Base-by-base conservation (phyloP, 1,140 invertebrate species). In the Megalopta genalis region DNA sequence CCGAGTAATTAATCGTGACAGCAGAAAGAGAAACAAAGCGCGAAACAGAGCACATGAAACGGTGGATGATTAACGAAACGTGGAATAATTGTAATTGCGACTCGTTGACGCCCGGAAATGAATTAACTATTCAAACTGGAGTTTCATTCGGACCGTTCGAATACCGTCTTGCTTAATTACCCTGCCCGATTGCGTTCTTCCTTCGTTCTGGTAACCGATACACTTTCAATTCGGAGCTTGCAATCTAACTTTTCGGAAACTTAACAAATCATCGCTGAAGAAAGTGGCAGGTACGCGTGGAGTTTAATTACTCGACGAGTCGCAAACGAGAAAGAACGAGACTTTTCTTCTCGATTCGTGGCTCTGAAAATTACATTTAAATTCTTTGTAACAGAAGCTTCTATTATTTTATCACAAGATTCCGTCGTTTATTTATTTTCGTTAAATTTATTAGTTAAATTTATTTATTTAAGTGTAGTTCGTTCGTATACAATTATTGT, bases 161-260 rank as follows among this genome's bases (percentile, higher is more conserved):
- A 21, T 2, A 57, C 25, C 5, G 37, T 23, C 32, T 78, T 81
- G 32, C 77, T 78, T 60, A 78, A 77, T 81, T 81, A 71, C 59
- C 70, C 46, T 62, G 52, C 62, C n/a, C 62, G 70, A 79, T 73
- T 66, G 39, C 77, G 49, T 49, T 59, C 18, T 59, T 23, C 46
- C 42, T 70, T 37, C 66, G 57, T 9, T 25, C 9, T 25, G 7
- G 16, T 62, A 37, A 8, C 37, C 63, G 70, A 73, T 79, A 73
- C 49, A 73, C 60, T 65, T 66, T 49, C 69, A 59, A 65, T 65
- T 66, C 23, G 16, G 16, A 32, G 9, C 18, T 49, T 3, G 60
- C 63, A 65, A 73, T 73, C 49, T 65, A 79, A 62, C 70, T 79
- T 69, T 77, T 71, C 59, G 46, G 7, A 6, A 71, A 71, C 59